phyloP scores from a whole-genome alignment of 2,113 vertebrate genomes.

The Tragelaphus strepsiceros region DNA sequence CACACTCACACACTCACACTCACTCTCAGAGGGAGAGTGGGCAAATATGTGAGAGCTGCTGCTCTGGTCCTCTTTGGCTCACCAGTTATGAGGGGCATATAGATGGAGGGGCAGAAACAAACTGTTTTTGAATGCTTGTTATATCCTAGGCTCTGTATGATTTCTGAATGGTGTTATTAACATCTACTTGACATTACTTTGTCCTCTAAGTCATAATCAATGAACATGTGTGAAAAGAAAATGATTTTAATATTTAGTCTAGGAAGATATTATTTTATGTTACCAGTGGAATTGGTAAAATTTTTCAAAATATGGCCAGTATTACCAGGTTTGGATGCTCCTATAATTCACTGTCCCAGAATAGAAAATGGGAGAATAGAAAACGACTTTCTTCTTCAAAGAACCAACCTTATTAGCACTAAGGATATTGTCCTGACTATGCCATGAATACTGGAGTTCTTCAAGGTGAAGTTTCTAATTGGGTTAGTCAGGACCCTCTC shows the following conservation, averaged over 20 bases:
- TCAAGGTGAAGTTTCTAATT: neutral
- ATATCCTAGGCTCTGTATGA: neutral
- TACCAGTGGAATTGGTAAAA: neutral
- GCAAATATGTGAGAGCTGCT: neutral
- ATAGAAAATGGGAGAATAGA: neutral
- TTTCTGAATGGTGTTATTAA: neutral
- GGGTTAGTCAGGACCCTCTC: neutral
- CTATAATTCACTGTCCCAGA: neutral
- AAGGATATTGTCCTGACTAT: neutral
- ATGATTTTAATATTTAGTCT: neutral
- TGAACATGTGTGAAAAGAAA: neutral
- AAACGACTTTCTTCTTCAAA: neutral
- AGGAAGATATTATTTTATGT: neutral
- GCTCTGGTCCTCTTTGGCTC: neutral
- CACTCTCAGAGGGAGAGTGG: neutral
- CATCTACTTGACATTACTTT: neutral
- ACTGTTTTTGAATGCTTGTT: neutral
- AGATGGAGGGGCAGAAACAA: neutral
- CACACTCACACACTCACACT: no score
- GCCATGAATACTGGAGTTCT: neutral
- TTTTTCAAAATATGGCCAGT: conserved; percentile 23
- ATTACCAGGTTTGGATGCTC: neutral
- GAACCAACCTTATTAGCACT: neutral
- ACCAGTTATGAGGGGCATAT: neutral
- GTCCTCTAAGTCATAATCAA: neutral